Base-by-base conservation (phyloP, 1,140 invertebrate genomes). In the Drosophila hydei region DNA sequence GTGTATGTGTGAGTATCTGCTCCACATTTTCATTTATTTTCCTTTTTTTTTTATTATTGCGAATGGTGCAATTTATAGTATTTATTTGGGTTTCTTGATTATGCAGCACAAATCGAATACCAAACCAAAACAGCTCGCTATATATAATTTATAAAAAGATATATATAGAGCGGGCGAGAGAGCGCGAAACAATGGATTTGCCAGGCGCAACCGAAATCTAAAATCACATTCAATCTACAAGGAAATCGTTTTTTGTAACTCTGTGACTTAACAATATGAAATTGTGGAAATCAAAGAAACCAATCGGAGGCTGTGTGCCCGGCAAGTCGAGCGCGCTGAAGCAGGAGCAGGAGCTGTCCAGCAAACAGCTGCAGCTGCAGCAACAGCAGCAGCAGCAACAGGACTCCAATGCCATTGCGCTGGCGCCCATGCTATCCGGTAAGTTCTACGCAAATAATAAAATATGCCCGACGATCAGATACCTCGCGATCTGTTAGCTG, bases 211-310 rank as follows among this genome's bases (percentile, higher is more conserved):
- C 6, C 18, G 16, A 42, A 43, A 18, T 25, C 16, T 27, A 42
- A 40, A 55, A 25, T 8, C 21, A 55, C n/a, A 68, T 9, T 43
- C 7, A 33, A 33, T 33, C 30, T 11, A 33, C 9, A 33, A 33
- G 30, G 9, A 6, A 33, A 33, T 33, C 30, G 9, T 33, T 33
- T 11, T 33, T 33, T 40, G 38, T 16, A 5, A 40, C 38, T 42
- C 38, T 51, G 25, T 51, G 48, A 51, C 48, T 14, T 47, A 4
- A 38, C 19, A 64, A 60, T 60, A 91, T 91, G 90, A 91, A 91
- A 71, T 40, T 91, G 79, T 91, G 90, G 90, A 91, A 91, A 64
- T 83, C 90, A 0, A 91, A 91, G 54, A 91, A 91, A 50, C 90
- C 90, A 48, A 91, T 91, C 33, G 79, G 75, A 12, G 88, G 90